Evolutionary conservation across 2,797 vertebrate genomes (phyloP).

Genomic region (Chelon labrosus): DNA sequence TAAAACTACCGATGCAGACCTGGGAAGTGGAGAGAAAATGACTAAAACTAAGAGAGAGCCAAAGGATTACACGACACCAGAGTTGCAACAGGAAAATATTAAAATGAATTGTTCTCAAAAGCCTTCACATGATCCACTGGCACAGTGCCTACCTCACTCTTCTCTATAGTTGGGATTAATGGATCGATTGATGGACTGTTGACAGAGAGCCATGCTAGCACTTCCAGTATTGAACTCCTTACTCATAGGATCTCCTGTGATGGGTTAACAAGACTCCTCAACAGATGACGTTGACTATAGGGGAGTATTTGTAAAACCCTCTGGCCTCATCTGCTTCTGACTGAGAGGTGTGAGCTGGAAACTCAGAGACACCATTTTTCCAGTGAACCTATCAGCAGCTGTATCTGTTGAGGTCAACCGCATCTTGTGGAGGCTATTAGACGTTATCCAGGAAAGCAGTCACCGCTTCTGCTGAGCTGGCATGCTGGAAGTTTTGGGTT

Average conservation of each 20-base stretch:
- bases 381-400: constrained; percentile 2
- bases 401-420: constrained; percentile 33
- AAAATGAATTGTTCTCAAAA: background rate
- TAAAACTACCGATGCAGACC: constrained; percentile 6
- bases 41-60: background rate
- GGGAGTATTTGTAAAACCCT: background rate
- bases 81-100: background rate
- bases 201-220: constrained; percentile 29
- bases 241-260: constrained; percentile 13
- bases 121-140: background rate
- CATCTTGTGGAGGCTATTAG: constrained; percentile 14
- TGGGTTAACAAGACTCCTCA: background rate
- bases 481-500: constrained; percentile 72
- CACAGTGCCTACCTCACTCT: background rate
- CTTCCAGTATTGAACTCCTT: constrained; percentile 38
- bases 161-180: constrained; percentile 13
- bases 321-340: too few species aligned
- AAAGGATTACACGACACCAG: background rate
- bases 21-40: background rate
- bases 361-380: constrained; percentile 2
- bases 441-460: constrained; percentile 23
- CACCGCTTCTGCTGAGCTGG: constrained; percentile 67
- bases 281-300: background rate
- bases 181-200: constrained; percentile 44
- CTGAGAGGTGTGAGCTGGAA: background rate